Conservation (phyloP, 2,797 vertebrate species). For the Amniataba percoides region DNA sequence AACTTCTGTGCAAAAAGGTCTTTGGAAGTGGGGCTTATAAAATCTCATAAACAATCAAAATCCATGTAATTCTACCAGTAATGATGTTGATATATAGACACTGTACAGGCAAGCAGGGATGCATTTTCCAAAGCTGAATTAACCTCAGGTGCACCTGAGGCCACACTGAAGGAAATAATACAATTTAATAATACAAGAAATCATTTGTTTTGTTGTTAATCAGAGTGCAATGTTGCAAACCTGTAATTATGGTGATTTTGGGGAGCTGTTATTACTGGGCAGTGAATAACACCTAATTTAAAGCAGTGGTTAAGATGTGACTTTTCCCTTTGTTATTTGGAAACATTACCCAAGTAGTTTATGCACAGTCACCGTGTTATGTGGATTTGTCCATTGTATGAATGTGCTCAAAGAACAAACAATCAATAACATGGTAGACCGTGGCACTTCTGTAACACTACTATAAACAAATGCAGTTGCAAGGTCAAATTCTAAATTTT, state of each 20-base stretch:
- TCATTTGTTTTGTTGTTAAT: not conserved
- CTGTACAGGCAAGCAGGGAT: not conserved
- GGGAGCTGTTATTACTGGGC: not conserved
- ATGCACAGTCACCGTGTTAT: not conserved
- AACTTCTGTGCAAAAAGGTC: not conserved
- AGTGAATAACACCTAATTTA: not conserved
- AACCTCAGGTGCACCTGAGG: slow-evolving; percentile 6
- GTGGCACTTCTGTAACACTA: not conserved
- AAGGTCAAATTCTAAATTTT: slow-evolving; percentile 43
- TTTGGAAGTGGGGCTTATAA: not conserved
- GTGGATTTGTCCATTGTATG: slow-evolving; percentile 7
- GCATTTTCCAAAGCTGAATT: slow-evolving; percentile 4
- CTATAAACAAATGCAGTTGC: slow-evolving; percentile 19
- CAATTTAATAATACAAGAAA: not conserved
- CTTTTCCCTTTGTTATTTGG: not conserved
- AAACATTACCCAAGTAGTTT: not conserved
- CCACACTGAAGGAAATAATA: not conserved
- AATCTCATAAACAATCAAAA: slow-evolving; percentile 2
- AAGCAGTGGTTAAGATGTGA: slow-evolving; percentile 1
- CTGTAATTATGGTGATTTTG: not conserved
- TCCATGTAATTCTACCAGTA: not conserved
- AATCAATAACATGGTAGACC: slow-evolving; percentile 27
- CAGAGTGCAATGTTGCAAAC: not conserved
- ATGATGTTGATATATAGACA: slow-evolving; percentile 9
- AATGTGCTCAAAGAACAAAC: slow-evolving; percentile 29